These are phyloP conservation scores for Galaxias olidus DNA, from an alignment of 2,797 vertebrate species.

Conservation along the genomic window DNA sequence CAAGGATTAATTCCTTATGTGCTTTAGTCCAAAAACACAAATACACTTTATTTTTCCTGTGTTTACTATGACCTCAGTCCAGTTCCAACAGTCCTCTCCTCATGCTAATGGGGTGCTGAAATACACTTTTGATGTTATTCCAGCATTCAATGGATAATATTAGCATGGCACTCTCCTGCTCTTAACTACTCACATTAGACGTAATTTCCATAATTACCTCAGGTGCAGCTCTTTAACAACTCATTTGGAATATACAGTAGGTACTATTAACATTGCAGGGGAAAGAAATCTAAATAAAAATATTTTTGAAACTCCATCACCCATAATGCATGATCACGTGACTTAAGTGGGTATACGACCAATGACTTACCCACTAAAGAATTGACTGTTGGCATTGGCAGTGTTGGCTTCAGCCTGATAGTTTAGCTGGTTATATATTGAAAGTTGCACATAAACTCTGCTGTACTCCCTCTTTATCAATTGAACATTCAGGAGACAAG, in stretches of 20 bases:
- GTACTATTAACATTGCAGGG: too few relatives aligned
- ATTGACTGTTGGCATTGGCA: too few relatives aligned
- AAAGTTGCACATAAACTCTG: constrained; percentile 34
- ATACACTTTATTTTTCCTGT: not conserved
- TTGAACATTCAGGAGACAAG: constrained; percentile 32
- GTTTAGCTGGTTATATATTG: constrained; percentile 38
- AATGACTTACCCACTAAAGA: too few relatives aligned
- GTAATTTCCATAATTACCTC: too few relatives aligned
- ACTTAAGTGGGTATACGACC: too few relatives aligned
- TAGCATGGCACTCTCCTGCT: constrained; percentile 23
- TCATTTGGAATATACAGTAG: too few relatives aligned
- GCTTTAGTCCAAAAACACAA: not conserved
- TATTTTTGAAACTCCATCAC: too few relatives aligned
- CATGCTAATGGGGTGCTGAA: constrained; percentile 33
- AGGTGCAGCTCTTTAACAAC: too few relatives aligned
- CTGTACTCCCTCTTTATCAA: constrained; percentile 38
- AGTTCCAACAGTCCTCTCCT: constrained; percentile 16
- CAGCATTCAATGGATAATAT: constrained; percentile 32
- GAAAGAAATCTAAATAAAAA: too few relatives aligned
- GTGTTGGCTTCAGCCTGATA: too few relatives aligned
- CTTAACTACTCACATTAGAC: constrained; percentile 8
- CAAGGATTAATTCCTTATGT: not conserved
- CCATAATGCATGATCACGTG: too few relatives aligned
- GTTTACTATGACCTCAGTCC: constrained; percentile 1
- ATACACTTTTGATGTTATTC: constrained; percentile 14